Percentiles rank a stretch among this genome's conserved stretches.
Conservation (phyloP, 2,888 invertebrate species). For the Cylindroiulus punctatus region DNA sequence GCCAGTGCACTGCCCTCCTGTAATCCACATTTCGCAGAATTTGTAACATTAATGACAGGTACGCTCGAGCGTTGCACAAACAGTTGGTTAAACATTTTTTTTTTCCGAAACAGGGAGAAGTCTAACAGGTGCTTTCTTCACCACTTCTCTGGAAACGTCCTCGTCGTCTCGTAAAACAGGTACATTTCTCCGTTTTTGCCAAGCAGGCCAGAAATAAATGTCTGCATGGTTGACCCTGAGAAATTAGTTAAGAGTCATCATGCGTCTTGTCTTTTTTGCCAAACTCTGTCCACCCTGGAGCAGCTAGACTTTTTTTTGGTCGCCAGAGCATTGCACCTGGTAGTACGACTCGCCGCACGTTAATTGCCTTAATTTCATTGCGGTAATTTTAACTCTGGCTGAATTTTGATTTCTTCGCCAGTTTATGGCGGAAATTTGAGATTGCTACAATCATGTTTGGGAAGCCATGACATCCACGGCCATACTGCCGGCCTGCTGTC, state of each 20-base stretch:
- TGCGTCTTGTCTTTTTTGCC: neutral
- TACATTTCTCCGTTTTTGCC: neutral
- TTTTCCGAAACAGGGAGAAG: neutral
- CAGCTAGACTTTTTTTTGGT: conserved; percentile 7
- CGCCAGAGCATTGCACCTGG: conserved; percentile 19
- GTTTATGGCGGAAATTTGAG: neutral
- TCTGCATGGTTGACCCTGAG: conserved; percentile 11
- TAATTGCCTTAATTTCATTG: neutral
- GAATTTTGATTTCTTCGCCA: too few species aligned
- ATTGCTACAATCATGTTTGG: neutral
- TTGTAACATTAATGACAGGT: neutral
- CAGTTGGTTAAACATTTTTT: neutral
- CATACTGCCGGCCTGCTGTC: too few species aligned
- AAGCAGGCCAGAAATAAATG: neutral
- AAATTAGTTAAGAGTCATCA: conserved; percentile 28
- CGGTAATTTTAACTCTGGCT: neutral
- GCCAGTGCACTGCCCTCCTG: conserved; percentile 10
- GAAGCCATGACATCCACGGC: neutral
- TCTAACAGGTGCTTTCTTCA: neutral
- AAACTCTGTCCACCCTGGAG: neutral
- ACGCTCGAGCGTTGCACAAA: neutral
- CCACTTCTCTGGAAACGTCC: conserved; percentile 16
- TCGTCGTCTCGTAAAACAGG: neutral
- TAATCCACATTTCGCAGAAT: neutral
- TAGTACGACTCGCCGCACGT: neutral